phyloP scores from a whole-genome alignment of 2,113 vertebrate species.

The Myrmophylax atrothorax region DNA sequence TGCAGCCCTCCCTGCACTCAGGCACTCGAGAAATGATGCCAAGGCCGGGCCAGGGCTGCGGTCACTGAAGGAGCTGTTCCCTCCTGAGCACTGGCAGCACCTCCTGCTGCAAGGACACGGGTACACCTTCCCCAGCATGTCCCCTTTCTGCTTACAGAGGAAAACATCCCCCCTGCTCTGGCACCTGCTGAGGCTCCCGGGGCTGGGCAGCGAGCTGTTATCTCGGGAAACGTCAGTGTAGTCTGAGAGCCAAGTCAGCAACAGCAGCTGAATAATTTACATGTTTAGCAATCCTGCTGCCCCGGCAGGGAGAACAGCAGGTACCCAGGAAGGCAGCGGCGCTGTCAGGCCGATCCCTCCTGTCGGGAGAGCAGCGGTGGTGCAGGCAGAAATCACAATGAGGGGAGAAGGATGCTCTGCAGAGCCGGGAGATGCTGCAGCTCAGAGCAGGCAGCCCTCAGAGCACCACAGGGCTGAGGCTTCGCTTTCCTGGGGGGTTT shows the following conservation, averaged over 20 bases:
- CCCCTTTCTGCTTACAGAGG: neutral
- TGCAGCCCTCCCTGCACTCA: neutral
- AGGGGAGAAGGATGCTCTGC: neutral
- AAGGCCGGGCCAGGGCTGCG: neutral
- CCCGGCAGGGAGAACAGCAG: neutral
- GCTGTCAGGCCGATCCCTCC: neutral
- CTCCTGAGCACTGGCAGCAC: neutral
- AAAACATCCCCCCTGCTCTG: neutral
- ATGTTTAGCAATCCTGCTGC: neutral
- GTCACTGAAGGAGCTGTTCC: neutral
- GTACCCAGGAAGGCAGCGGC: neutral
- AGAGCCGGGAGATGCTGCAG: neutral
- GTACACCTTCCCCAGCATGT: neutral
- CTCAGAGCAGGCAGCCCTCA: neutral
- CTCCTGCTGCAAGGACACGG: neutral
- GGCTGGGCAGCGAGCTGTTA: neutral
- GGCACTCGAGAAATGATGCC: neutral
- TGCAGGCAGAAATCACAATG: neutral
- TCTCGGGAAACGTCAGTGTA: neutral
- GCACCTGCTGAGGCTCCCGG: neutral
- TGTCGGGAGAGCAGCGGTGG: neutral
- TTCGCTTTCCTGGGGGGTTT: neutral
- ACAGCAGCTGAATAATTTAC: slow-evolving; percentile 22
- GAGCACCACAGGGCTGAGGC: neutral
- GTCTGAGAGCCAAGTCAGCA: slow-evolving; percentile 31